Percentiles rank a stretch among this genome's conserved stretches.
Conservation (phyloP, 2,888 invertebrate species). For the Polietes domitor region DNA sequence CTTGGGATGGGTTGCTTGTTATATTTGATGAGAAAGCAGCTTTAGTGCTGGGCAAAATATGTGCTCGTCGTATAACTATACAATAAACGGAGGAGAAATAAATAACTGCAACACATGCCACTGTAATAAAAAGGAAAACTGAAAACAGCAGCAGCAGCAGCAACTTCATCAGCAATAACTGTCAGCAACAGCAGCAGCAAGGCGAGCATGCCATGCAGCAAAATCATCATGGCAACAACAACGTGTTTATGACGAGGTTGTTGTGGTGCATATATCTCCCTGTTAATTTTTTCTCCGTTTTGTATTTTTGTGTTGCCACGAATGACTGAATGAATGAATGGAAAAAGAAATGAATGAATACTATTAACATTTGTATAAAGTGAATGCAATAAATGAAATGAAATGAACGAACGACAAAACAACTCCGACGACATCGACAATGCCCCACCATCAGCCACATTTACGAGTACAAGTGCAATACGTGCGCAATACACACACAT, state of each 20-base stretch:
- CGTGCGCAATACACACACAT: no score
- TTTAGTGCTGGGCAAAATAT: background rate
- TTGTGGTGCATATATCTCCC: background rate
- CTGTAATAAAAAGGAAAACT: background rate
- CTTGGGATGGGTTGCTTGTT: background rate
- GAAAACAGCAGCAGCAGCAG: constrained; percentile 2
- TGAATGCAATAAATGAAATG: constrained; percentile 3
- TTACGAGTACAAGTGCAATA: background rate
- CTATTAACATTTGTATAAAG: constrained; percentile 25
- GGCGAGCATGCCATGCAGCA: background rate
- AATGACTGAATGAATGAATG: constrained; percentile 3
- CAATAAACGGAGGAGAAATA: background rate
- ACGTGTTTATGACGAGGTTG: background rate
- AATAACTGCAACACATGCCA: constrained; percentile 1
- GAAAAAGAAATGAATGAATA: constrained; percentile 3
- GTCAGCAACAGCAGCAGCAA: background rate
- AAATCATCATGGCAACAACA: background rate
- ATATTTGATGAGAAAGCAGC: background rate
- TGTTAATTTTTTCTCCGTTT: background rate
- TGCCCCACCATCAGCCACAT: no score
- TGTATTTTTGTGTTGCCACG: background rate
- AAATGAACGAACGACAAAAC: no score
- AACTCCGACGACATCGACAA: background rate
- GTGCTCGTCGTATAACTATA: background rate
- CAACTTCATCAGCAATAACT: background rate